Base-by-base conservation (phyloP, 1,140 invertebrate species). In the Rhagoletis pomonella region DNA sequence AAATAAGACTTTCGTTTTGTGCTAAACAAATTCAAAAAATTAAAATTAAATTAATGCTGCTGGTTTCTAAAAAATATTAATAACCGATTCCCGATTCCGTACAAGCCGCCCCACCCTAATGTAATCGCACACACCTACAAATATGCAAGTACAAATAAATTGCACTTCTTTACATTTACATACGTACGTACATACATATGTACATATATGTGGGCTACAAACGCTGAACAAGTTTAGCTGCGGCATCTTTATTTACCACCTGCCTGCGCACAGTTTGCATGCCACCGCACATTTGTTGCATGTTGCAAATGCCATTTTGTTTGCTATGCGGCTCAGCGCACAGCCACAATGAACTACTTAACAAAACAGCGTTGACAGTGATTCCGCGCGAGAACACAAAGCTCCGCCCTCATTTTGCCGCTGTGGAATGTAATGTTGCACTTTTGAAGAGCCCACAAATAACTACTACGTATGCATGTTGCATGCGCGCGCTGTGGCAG, bases 281-380 rank as follows among this genome's bases (percentile, higher is more conserved):
- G 60, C 60, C 60, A 62, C 60, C 60, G 6, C 58, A 62, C 4
- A 62, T 62, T 62, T 62, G 60, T 62, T 62, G 60, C 60, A 62
- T n/a, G 60, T 62, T 62, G 60, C 17, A 62, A 14, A 14, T 62
- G n/a, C 60, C 60, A 62, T 62, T 62, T 62, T 62, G 4, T 17
- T 62, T 14, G 60, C n/a, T 62, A 14, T 62, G 60, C 1, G 17
- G 12, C 12, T 59, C 12, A 59, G 58, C 58, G 12, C 58, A 59
- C n/a, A 14, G 60, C 60, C 60, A 62, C 60, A 62, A 62, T n/a
- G 60, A 62, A 62, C 60, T 62, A n/a, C 60, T 62, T 62, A 62
- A 62, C n/a, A 14, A 17, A 62, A 62, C 60, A 17, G 60, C n/a
- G 60, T 62, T 62, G 60, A 62, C 60, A 62, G 60, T 62, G 60